These are phyloP conservation scores for Lymantria dispar DNA, from an alignment of 2,888 invertebrate species.

Conservation along the genomic window DNA sequence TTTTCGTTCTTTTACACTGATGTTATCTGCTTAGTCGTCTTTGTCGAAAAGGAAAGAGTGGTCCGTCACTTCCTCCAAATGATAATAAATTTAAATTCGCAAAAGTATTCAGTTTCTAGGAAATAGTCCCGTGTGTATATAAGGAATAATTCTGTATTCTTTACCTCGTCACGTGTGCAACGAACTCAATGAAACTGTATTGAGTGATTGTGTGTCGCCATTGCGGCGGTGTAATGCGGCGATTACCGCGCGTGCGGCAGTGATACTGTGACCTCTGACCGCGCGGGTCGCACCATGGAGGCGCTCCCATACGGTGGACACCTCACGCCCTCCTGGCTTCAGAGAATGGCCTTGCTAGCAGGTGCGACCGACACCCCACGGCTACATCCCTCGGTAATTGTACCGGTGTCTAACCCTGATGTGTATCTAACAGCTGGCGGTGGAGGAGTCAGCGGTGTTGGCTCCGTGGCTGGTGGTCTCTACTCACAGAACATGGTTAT, in stretches of 20 bases:
- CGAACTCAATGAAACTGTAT: conserved; percentile 5
- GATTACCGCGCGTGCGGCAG: conserved; percentile 53
- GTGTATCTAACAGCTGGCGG: conserved; percentile 31
- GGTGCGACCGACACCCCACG: conserved; percentile 29
- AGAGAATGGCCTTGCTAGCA: conserved; percentile 55
- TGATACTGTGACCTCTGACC: conserved; percentile 68
- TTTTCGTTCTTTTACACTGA: no score
- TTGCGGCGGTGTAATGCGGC: conserved; percentile 30
- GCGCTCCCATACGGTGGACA: conserved; percentile 26
- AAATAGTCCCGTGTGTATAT: no score
- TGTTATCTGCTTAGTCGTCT: no score
- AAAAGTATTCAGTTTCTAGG: no score
- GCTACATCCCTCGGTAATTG: background rate
- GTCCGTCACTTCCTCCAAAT: no score
- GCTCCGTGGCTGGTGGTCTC: conserved; percentile 84
- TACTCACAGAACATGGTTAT: conserved; percentile 90
- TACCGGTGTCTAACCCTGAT: conserved; percentile 1
- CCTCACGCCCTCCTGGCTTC: conserved; percentile 54
- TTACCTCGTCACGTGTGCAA: conserved; percentile 6
- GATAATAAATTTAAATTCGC: no score
- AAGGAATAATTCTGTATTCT: background rate
- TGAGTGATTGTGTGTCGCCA: conserved; percentile 13
- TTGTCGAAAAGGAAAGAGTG: no score
- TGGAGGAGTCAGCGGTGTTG: conserved; percentile 58
- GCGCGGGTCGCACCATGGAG: conserved; percentile 55